These are phyloP conservation scores for Drosophila leontia DNA, from an alignment of 1,140 invertebrate genomes.

Conservation along the genomic window DNA sequence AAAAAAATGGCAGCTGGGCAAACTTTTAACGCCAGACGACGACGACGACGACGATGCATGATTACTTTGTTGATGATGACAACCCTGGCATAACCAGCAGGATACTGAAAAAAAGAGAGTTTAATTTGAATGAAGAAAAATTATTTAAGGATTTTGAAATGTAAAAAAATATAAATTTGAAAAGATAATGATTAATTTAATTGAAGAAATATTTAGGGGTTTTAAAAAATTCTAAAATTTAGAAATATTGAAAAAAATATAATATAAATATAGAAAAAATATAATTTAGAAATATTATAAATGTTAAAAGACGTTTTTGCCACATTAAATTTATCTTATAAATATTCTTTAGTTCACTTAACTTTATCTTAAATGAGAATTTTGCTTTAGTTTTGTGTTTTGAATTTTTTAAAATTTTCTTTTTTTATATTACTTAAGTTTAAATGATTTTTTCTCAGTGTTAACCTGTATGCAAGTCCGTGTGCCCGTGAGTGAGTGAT, in stretches of 20 bases:
- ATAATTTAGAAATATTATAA: no score
- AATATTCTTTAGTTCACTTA: no score
- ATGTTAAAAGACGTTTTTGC: no score
- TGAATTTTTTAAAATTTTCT: not conserved
- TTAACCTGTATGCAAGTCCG: not conserved
- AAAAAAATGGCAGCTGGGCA: conserved; percentile 64
- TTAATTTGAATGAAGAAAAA: no score
- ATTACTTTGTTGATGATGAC: conserved; percentile 83
- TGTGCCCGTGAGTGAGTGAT: conserved; percentile 30
- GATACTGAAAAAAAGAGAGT: conserved; percentile 4
- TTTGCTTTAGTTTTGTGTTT: no score
- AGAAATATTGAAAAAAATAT: no score
- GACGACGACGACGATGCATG: conserved; percentile 56
- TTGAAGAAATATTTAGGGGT: no score
- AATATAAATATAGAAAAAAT: no score
- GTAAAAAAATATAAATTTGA: not conserved
- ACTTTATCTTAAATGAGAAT: no score
- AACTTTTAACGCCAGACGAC: conserved; percentile 57
- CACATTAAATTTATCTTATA: no score
- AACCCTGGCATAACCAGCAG: conserved; percentile 49
- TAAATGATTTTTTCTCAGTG: not conserved
- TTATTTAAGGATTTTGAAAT: not conserved
- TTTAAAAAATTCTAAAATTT: no score
- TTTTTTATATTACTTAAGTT: not conserved
- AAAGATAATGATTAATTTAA: no score